phyloP scores from a whole-genome alignment of 2,797 vertebrate genomes.

The Pelodytes ibericus region DNA sequence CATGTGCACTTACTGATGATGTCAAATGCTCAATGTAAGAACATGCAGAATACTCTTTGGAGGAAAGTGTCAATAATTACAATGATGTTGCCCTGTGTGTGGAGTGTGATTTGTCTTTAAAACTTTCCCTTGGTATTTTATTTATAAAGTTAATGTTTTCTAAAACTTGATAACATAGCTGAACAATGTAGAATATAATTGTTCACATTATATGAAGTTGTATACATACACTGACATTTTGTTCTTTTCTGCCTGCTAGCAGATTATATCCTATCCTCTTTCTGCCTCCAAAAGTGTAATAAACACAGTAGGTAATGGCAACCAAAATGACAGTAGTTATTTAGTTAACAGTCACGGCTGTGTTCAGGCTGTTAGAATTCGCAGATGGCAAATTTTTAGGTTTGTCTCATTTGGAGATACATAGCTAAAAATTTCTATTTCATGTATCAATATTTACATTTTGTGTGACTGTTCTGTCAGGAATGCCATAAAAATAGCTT shows the following conservation, averaged over 20 bases:
- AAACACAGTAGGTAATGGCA: constrained; percentile 15
- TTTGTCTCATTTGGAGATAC: constrained; percentile 39
- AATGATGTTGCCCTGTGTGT: too few species aligned
- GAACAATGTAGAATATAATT: not conserved
- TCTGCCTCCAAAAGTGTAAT: constrained; percentile 23
- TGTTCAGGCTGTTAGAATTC: constrained; percentile 23
- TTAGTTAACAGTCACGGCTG: constrained; percentile 39
- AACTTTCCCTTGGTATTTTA: too few species aligned
- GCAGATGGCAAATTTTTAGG: constrained; percentile 44
- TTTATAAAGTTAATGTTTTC: not conserved
- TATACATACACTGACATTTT: constrained; percentile 23
- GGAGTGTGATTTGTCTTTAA: too few species aligned
- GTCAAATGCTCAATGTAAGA: too few species aligned
- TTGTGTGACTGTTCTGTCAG: constrained; percentile 46
- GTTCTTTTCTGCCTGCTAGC: constrained; percentile 21
- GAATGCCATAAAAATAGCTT: constrained; percentile 56
- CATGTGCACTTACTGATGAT: too few species aligned
- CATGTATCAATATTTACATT: constrained; percentile 58
- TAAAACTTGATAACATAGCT: not conserved
- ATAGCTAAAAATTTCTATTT: constrained; percentile 57
- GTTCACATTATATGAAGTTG: constrained; percentile 1
- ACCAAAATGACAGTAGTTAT: constrained; percentile 11
- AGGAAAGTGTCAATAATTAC: too few species aligned
- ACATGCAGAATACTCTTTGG: too few species aligned
- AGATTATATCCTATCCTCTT: constrained; percentile 14